phyloP scores from a whole-genome alignment of 2,888 invertebrate species.

The Bombylius major region DNA sequence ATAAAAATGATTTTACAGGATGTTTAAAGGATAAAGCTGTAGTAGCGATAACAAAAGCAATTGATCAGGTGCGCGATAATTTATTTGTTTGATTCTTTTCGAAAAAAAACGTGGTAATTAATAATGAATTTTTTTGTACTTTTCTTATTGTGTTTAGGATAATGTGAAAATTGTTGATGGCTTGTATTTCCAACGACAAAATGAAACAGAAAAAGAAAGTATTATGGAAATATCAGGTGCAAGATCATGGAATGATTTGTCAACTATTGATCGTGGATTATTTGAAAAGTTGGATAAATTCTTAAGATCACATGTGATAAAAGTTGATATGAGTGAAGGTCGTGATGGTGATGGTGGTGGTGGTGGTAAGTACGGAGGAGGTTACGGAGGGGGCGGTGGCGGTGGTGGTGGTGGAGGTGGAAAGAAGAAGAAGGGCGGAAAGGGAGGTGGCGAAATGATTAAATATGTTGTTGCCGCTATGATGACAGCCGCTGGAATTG shows the following conservation, averaged over 20 bases:
- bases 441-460: slow-evolving; percentile 31
- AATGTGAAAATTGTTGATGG: slow-evolving; percentile 49
- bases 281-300: slow-evolving; percentile 43
- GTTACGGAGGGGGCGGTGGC: slow-evolving; percentile 20
- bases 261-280: slow-evolving; percentile 41
- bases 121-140: not conserved
- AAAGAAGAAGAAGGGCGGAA: slow-evolving; percentile 27
- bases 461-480: slow-evolving; percentile 47
- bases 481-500: slow-evolving; percentile 52
- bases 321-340: slow-evolving; percentile 42
- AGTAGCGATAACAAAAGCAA: slow-evolving; percentile 44
- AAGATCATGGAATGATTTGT: slow-evolving; percentile 43
- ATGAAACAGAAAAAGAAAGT: slow-evolving; percentile 38
- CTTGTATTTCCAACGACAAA: slow-evolving; percentile 46
- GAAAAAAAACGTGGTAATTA: not conserved
- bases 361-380: slow-evolving; percentile 19
- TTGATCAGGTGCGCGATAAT: slow-evolving; percentile 39
- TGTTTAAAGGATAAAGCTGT: slow-evolving; percentile 51
- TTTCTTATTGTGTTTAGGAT: slow-evolving; percentile 34
- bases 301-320: slow-evolving; percentile 50
- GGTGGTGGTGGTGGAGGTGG: slow-evolving; percentile 14
- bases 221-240: slow-evolving; percentile 41
- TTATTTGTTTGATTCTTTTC: not conserved
- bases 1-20: slow-evolving; percentile 44
- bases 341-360: slow-evolving; percentile 24